Evolutionary conservation across 2,888 invertebrate species (phyloP), one percentile per base, ranked within the genome.

Genomic region (Resseliella maxima): DNA sequence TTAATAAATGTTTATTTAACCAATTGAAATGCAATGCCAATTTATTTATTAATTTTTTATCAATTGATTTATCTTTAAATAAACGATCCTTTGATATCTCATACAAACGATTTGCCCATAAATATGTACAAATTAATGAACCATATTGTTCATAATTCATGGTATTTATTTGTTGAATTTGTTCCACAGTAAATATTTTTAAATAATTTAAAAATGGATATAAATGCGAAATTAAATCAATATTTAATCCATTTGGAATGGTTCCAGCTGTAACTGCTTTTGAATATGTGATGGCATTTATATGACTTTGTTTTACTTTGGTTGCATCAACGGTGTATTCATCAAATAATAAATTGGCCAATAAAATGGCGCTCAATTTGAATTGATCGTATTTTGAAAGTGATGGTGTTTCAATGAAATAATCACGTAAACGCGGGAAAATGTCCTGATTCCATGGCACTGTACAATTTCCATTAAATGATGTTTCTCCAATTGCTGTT

Each of bases 11-110:
- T 89, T 96, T 96, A 27, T 92, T 90, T 54, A 96, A 89, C 96
- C 96, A 96, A 90, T 94, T 95, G 88, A 94, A 95, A 89, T 96
- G 95, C 18, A 95, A 92, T 88, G 93, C 92, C 0, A 96, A 89
- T 86, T 94, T 91, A n/a, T 93, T 93, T 72, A 94, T 90, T 0
- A 94, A 90, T 87, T 93, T 93, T 86, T 93, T 91, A 87, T 92
- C 91, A 72, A 92, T 88, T 88, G 91, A 89, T 88, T 90, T 90
- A 35, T 89, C 87, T 10, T 88, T 87, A 21, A 90, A 89, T 0
- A 91, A 86, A 21, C 89, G 89, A 10, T 88, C 87, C 86, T 89
- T 89, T 0, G 90, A 88, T 0, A 88, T 88, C 1, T 87, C 86
- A n/a, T 86, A 35, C n/a, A 87, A 15, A 10, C 87, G 86, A 54